phyloP scores from a whole-genome alignment of 2,113 vertebrate genomes.

The Cepphus grylle region DNA sequence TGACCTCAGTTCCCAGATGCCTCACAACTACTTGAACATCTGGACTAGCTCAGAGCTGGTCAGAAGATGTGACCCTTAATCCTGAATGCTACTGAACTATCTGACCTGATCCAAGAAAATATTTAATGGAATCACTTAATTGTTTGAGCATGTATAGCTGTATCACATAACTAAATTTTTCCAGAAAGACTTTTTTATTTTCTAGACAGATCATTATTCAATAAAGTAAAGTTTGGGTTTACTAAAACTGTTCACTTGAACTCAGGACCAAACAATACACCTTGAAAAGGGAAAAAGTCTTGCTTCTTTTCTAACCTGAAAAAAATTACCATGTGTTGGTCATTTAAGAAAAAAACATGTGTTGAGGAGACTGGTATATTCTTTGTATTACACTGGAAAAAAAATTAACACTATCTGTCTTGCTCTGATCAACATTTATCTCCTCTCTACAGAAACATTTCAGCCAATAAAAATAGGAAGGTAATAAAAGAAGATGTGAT shows the following conservation, averaged over 20 bases:
- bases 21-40: not conserved
- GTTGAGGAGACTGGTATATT: not conserved
- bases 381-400: not conserved
- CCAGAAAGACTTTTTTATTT: not conserved
- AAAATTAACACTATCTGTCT: not conserved
- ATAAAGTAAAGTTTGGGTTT: not conserved
- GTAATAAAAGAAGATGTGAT: not conserved
- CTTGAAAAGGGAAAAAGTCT: not conserved
- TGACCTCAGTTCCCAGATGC: not conserved
- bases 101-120: not conserved
- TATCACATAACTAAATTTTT: not conserved
- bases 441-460: not conserved
- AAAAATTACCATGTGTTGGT: not conserved
- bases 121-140: not conserved
- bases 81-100: not conserved
- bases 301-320: not conserved
- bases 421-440: not conserved
- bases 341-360: not conserved
- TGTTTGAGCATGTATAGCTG: not conserved
- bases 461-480: not conserved
- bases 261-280: not conserved
- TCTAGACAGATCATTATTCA: not conserved
- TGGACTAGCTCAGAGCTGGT: fast-evolving
- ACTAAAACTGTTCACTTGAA: not conserved
- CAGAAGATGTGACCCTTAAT: not conserved